Conservation (phyloP, 2,888 invertebrate genomes). For the Zaprionus lineosus region DNA sequence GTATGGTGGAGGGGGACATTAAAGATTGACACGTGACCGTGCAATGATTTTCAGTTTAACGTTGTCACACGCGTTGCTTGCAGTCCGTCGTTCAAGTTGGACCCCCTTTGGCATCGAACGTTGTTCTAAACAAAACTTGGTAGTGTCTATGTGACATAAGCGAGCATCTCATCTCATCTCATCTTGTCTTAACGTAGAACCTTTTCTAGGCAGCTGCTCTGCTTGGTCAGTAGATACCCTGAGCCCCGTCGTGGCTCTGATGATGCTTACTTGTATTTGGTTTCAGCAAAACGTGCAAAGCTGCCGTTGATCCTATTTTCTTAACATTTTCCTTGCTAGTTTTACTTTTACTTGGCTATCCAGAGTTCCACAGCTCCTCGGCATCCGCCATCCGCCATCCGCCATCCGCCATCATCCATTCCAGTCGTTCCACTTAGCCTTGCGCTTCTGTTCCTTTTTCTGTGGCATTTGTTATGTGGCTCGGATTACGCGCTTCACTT, state of each 20-base stretch:
- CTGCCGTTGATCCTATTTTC: slow-evolving; percentile 72
- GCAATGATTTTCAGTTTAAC: slow-evolving; percentile 81
- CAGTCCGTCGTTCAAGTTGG: too few species aligned
- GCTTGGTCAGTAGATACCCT: slow-evolving; percentile 30
- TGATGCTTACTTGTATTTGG: slow-evolving; percentile 37
- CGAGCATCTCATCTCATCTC: slow-evolving; percentile 35
- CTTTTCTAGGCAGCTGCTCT: slow-evolving; percentile 28
- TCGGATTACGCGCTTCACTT: slow-evolving; percentile 79
- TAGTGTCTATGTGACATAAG: slow-evolving; percentile 46
- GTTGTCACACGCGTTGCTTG: slow-evolving; percentile 70
- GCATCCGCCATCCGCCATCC: too few species aligned
- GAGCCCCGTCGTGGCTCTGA: slow-evolving; percentile 4
- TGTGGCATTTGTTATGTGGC: slow-evolving; percentile 73
- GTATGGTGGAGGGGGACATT: slow-evolving; percentile 53
- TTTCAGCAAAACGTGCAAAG: slow-evolving; percentile 72
- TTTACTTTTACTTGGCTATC: slow-evolving; percentile 10
- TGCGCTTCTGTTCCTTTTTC: not conserved
- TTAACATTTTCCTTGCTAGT: slow-evolving; percentile 55
- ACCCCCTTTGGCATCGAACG: too few species aligned
- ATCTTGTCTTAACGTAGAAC: slow-evolving; percentile 25
- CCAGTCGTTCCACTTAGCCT: not conserved
- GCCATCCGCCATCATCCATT: too few species aligned
- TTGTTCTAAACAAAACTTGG: slow-evolving; percentile 1
- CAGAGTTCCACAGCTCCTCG: slow-evolving; percentile 9
- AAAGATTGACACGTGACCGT: slow-evolving; percentile 82